phyloP scores from a whole-genome alignment of 2,113 vertebrate genomes.

The Corvus cornix region DNA sequence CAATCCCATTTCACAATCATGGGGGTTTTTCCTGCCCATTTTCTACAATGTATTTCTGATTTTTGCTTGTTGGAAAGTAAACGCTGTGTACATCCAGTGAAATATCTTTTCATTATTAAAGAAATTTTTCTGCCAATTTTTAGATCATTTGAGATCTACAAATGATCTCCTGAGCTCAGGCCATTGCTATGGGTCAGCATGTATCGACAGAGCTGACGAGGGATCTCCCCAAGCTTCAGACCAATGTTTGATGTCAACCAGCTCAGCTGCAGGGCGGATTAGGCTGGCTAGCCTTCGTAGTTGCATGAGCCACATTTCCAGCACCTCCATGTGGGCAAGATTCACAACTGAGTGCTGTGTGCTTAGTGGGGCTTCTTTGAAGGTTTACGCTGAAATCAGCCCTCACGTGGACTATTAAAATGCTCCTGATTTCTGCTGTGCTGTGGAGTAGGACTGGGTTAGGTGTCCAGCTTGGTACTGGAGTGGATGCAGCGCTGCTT shows the following conservation, averaged over 20 bases:
- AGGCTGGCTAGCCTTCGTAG: not conserved
- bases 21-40: accelerated
- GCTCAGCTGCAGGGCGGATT: not conserved
- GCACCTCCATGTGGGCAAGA: not conserved
- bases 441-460: not conserved
- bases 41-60: not conserved
- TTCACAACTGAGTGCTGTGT: not conserved
- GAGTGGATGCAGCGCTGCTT: not conserved
- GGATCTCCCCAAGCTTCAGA: not conserved
- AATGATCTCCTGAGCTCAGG: not conserved
- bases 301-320: not conserved
- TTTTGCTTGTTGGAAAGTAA: not conserved
- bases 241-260: not conserved
- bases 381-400: not conserved
- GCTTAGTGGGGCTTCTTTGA: not conserved
- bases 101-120: not conserved
- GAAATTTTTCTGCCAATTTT: not conserved
- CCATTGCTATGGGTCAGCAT: not conserved
- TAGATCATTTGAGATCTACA: not conserved
- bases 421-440: not conserved
- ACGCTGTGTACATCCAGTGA: not conserved
- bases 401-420: not conserved
- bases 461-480: accelerated
- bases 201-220: not conserved
- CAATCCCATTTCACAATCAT: not conserved